Percentiles rank a stretch among this genome's conserved stretches.
Conservation (phyloP, 1,140 invertebrate genomes). For the Drosophila nikananu region DNA sequence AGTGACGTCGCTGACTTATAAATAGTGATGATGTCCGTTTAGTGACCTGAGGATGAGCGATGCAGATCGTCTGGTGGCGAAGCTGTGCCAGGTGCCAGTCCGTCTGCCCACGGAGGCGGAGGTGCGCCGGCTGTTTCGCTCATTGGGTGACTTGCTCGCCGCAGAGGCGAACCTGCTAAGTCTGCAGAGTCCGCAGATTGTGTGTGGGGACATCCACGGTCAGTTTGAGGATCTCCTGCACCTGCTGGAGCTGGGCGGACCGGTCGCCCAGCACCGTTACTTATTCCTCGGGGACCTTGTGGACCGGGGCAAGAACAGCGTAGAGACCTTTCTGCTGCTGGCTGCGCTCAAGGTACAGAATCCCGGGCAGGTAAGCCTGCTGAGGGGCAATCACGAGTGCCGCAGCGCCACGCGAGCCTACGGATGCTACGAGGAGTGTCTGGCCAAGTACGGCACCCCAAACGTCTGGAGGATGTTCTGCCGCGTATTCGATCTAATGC, state of each 20-base stretch:
- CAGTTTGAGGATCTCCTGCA: conserved; percentile 99
- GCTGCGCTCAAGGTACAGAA: conserved; percentile 99
- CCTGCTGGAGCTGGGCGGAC: conserved; percentile 98
- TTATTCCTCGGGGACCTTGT: conserved; percentile 99
- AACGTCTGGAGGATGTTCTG: conserved; percentile 99
- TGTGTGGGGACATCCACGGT: conserved; percentile 99
- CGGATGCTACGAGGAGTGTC: conserved; percentile 99
- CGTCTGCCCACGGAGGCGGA: conserved; percentile 94
- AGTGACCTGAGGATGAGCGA: conserved; percentile 29
- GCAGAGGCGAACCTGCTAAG: conserved; percentile 99
- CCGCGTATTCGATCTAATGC: conserved; percentile 99
- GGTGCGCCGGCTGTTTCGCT: conserved; percentile 99
- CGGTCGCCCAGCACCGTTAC: conserved; percentile 99
- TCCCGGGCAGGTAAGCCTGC: conserved; percentile 98
- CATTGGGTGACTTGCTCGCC: conserved; percentile 99
- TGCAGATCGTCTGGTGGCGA: conserved; percentile 37
- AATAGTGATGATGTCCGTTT: conserved; percentile 36
- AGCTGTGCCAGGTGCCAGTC: conserved; percentile 27
- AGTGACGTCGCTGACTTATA: conserved; percentile 27
- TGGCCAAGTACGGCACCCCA: conserved; percentile 99
- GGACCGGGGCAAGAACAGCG: conserved; percentile 99
- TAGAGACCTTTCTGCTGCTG: conserved; percentile 98
- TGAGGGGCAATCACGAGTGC: conserved; percentile 98
- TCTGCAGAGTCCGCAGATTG: conserved; percentile 99
- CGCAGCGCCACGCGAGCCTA: conserved; percentile 99